phyloP scores from a whole-genome alignment of 2,113 vertebrate genomes.

The Stigmatopora nigra region DNA sequence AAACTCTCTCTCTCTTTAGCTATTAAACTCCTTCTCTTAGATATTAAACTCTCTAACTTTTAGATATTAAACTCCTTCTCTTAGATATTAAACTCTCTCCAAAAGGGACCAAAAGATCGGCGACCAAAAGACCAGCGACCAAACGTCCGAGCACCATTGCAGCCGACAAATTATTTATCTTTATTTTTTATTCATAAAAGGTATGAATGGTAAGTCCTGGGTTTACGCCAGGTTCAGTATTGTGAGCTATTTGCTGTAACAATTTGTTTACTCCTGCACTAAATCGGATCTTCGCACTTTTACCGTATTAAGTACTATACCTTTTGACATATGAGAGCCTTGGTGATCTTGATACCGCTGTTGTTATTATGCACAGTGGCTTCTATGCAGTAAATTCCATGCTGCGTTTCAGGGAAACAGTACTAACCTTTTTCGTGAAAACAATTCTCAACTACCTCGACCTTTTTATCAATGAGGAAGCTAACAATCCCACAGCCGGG shows the following conservation, averaged over 20 bases:
- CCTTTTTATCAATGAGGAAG: constrained; percentile 56
- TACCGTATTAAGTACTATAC: neutral
- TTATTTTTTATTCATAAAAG: neutral
- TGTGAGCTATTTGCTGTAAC: neutral
- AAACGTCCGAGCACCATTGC: too few species aligned
- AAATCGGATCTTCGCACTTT: neutral
- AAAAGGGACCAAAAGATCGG: too few species aligned
- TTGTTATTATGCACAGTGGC: constrained; percentile 34
- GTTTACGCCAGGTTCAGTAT: neutral
- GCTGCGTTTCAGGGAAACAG: constrained; percentile 36
- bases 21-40: too few species aligned
- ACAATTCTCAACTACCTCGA: constrained; percentile 48
- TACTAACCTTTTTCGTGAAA: constrained; percentile 49
- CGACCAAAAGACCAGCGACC: too few species aligned
- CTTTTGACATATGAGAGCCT: neutral
- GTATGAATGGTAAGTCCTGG: neutral
- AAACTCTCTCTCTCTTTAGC: too few species aligned
- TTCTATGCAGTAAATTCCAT: constrained; percentile 33
- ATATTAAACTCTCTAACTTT: too few species aligned
- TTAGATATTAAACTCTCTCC: too few species aligned
- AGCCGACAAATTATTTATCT: too few species aligned
- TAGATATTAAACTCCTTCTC: too few species aligned
- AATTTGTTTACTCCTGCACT: neutral
- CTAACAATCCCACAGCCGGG: constrained; percentile 45
- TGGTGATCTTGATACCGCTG: neutral